Base-by-base conservation (phyloP, 2,888 invertebrate species). In the Agrilus cyanescens region DNA sequence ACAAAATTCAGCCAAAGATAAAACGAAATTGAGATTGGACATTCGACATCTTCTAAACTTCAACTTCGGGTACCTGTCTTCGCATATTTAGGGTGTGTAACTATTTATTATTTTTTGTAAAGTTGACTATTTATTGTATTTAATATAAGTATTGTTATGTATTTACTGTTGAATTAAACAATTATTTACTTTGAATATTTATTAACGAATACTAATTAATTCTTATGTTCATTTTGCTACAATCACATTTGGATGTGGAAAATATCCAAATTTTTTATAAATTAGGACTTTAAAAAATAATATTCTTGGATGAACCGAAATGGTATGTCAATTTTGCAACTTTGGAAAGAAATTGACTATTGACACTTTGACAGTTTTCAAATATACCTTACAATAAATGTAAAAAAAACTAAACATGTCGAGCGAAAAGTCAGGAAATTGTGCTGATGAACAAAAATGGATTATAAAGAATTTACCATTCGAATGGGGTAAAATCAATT, bases 1-100 rank as follows among this genome's bases (percentile, higher is more conserved):
- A 54, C 35, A 53, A 52, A 46, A 46, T 60, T 18, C 52, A 52
- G 49, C 49, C 57, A 49, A 57, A 55, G 53, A 51, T 49, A 44
- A 43, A 43, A 46, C 44, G 46, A 43, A 25, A 25, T 10, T 20
- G 20, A 20, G 7, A 33, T 14, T n/a, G 5, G 5, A 33, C 8
- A 33, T 33, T 14, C 8, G 15, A 33, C 8, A 33, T 14, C n/a
- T 14, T 33, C 33, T 33, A 20, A 20, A 20, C 10, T 25, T 25
- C 10, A 25, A 25, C 25, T 25, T 25, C 25, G 25, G 25, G 25
- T 25, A 25, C 25, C 25, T 25, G 25, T 25, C 25, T 25, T 25
- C 25, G 8, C 25, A 25, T 25, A 10, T 25, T 4, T 2, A 25
- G 8, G 25, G 25, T 25, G 25, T 10, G 25, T 25, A 52, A 51